These are phyloP conservation scores for Ginglymostoma cirratum DNA, from an alignment of 2,113 vertebrate genomes.

Conservation along the genomic window DNA sequence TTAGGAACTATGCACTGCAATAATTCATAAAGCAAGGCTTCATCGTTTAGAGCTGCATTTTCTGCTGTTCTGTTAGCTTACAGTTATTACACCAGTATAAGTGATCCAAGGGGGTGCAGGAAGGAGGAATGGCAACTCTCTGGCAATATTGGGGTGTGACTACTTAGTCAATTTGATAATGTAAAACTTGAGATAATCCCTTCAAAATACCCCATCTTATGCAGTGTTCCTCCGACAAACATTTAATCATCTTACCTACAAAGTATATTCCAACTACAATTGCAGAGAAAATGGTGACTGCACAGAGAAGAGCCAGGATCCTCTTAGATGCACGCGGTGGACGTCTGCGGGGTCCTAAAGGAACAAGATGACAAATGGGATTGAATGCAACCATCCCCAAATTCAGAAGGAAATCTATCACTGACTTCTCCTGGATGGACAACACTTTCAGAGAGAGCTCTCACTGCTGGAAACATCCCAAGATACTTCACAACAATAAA, in stretches of 20 bases:
- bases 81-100: background rate
- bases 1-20: background rate
- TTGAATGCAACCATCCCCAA: no score
- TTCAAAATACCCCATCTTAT: background rate
- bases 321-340: background rate
- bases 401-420: background rate
- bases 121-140: background rate
- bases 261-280: conserved; percentile 3
- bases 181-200: background rate
- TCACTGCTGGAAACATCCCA: background rate
- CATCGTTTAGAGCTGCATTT: background rate
- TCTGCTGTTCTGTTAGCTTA: background rate
- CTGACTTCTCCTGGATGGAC: no score
- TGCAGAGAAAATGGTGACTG: background rate
- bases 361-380: background rate
- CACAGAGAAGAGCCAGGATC: background rate
- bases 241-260: background rate
- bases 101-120: background rate
- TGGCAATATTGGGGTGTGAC: background rate
- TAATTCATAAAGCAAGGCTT: background rate
- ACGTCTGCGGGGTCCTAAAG: background rate
- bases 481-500: background rate
- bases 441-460: no score
- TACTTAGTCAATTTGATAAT: background rate
- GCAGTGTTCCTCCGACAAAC: background rate